A percentile compares a stretch with the other conserved stretches of the same genome.
Evolutionary conservation across 2,888 invertebrate genomes (phyloP).

Genomic region (Campopleginae sp.): DNA sequence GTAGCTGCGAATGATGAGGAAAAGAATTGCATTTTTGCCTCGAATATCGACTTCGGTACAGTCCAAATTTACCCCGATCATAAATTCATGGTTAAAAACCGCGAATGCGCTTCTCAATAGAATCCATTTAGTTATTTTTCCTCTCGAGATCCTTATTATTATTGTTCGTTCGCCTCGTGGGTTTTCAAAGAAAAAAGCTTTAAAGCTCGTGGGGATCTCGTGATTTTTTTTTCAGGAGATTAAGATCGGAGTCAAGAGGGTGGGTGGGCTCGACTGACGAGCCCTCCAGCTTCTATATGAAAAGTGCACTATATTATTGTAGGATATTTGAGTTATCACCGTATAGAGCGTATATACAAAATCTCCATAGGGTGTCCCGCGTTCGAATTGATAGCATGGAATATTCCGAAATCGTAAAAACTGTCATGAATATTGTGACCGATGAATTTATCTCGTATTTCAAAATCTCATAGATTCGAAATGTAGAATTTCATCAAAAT

Average conservation of each 20-base stretch:
- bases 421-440: not conserved
- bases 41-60: no score
- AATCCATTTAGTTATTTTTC: not conserved
- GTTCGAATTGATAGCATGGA: not conserved
- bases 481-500: not conserved
- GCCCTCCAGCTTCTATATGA: conserved; percentile 31
- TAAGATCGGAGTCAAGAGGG: conserved; percentile 8
- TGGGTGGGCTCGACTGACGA: conserved; percentile 12
- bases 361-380: not conserved
- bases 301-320: conserved; percentile 42
- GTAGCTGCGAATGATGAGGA: not conserved
- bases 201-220: conserved; percentile 26
- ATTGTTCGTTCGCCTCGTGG: not conserved
- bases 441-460: not conserved
- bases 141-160: not conserved
- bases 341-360: not conserved
- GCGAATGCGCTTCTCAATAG: not conserved
- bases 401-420: not conserved
- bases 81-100: no score
- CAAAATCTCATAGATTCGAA: not conserved
- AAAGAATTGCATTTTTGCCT: not conserved
- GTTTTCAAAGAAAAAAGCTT: conserved; percentile 1
- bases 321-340: conserved; percentile 32
- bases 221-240: conserved; percentile 30
- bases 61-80: no score